These are phyloP conservation scores for Hycleus phaleratus DNA, from an alignment of 1,140 invertebrate genomes.

Conservation along the genomic window DNA sequence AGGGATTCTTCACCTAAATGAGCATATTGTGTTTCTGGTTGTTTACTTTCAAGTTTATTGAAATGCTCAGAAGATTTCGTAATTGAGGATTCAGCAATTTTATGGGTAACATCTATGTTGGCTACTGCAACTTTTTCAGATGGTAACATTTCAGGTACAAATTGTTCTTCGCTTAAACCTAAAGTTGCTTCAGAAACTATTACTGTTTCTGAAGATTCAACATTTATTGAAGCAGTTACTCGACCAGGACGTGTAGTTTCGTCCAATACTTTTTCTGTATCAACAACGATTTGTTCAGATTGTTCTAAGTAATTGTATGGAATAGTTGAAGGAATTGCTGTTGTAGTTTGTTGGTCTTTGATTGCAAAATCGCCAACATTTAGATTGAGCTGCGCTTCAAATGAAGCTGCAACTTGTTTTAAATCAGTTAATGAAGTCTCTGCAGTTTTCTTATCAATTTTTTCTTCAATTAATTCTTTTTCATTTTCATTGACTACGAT, in stretches of 20 bases:
- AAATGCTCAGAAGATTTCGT: slow-evolving; percentile 20
- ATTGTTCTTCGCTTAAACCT: slow-evolving; percentile 21
- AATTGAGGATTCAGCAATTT: slow-evolving; percentile 26
- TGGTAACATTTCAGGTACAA: slow-evolving; percentile 24
- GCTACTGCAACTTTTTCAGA: slow-evolving; percentile 27
- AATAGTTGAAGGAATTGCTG: slow-evolving; percentile 16
- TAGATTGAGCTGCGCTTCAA: slow-evolving; percentile 17
- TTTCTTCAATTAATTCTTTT: slow-evolving; percentile 40
- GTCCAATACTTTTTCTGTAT: slow-evolving; percentile 19
- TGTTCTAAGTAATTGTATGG: slow-evolving; percentile 19
- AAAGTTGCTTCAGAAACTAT: slow-evolving; percentile 17
- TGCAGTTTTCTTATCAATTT: slow-evolving; percentile 41
- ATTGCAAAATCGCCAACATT: slow-evolving; percentile 12
- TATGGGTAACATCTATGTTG: slow-evolving; percentile 28
- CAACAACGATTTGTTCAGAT: slow-evolving; percentile 15
- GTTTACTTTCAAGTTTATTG: slow-evolving; percentile 10
- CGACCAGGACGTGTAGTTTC: slow-evolving; percentile 8
- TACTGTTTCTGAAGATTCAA: slow-evolving; percentile 22
- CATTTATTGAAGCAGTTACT: slow-evolving; percentile 13
- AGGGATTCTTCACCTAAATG: slow-evolving; percentile 24
- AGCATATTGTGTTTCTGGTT: slow-evolving; percentile 19
- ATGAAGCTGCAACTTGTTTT: slow-evolving; percentile 19
- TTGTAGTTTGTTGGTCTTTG: slow-evolving; percentile 16
- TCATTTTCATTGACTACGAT: slow-evolving; percentile 52
- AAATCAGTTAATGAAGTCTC: slow-evolving; percentile 18